A percentile compares a stretch with the other conserved stretches of the same genome.
phyloP scores from a whole-genome alignment of 1,140 invertebrate genomes.

The Pseudomyrmex concolor region DNA sequence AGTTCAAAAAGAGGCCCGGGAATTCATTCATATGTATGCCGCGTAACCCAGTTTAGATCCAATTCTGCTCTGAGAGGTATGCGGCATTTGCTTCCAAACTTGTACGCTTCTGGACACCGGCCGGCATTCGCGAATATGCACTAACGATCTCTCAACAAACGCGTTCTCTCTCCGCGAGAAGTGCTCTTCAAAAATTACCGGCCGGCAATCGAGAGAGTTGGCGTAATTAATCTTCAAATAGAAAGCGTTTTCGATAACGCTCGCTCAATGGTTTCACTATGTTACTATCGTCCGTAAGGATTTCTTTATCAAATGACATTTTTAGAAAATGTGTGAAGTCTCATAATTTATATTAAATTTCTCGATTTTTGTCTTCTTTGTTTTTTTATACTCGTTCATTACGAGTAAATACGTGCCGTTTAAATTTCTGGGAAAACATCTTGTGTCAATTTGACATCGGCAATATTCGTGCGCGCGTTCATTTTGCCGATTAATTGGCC shows the following conservation, averaged over 20 bases:
- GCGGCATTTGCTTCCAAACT: slow-evolving; percentile 42
- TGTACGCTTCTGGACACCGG: slow-evolving; percentile 26
- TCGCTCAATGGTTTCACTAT: no score
- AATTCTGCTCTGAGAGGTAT: slow-evolving; percentile 29
- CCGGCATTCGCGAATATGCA: neutral
- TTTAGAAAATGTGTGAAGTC: no score
- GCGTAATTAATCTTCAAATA: slow-evolving; percentile 2
- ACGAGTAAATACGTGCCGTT: neutral
- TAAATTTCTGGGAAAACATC: no score
- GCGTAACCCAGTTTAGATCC: slow-evolving; percentile 64
- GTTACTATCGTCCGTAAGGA: neutral
- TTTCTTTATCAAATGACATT: neutral
- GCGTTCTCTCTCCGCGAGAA: neutral
- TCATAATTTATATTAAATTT: neutral
- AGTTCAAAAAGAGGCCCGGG: slow-evolving; percentile 53
- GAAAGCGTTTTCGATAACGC: no score
- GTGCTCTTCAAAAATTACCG: slow-evolving; percentile 6
- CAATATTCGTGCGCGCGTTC: slow-evolving; percentile 30
- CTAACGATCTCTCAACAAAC: slow-evolving; percentile 23
- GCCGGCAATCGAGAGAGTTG: neutral
- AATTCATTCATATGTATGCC: slow-evolving; percentile 71
- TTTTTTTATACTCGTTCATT: neutral
- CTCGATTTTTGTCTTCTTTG: neutral
- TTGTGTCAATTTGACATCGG: neutral
- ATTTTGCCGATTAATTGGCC: slow-evolving; percentile 39